A percentile compares a stretch with the other conserved stretches of the same genome.
These are phyloP conservation scores for Anomalospiza imberbis DNA, from an alignment of 2,797 vertebrate species.

Conservation along the genomic window DNA sequence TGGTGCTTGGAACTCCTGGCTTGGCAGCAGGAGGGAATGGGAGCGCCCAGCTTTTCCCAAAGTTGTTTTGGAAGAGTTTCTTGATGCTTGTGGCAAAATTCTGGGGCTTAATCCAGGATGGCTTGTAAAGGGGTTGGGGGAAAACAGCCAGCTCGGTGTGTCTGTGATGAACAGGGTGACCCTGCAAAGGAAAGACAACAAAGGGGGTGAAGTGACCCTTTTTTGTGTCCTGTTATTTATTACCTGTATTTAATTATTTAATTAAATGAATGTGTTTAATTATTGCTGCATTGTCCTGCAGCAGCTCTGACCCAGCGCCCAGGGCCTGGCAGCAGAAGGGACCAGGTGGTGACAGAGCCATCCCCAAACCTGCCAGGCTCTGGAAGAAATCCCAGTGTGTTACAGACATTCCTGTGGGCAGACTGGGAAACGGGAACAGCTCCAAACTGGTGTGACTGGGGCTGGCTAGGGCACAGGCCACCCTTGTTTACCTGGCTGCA, in stretches of 20 bases:
- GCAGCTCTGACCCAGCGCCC: not conserved
- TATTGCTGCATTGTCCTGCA: not conserved
- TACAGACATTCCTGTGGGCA: not conserved
- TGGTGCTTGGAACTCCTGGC: not conserved
- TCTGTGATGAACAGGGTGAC: fast-evolving
- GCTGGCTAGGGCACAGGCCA: not conserved
- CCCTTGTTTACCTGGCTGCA: not conserved
- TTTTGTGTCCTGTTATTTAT: not conserved
- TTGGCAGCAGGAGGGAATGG: not conserved
- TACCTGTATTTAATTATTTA: not conserved
- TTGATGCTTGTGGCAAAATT: not conserved
- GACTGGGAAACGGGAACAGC: not conserved
- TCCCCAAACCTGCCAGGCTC: not conserved
- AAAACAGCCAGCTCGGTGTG: fast-evolving
- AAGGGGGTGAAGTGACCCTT: not conserved
- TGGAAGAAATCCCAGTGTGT: not conserved
- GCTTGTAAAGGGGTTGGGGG: not conserved
- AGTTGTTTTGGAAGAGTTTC: not conserved
- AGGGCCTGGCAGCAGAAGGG: not conserved
- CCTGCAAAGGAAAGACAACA: not conserved
- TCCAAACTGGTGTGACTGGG: not conserved
- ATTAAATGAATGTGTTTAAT: not conserved
- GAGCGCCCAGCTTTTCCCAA: not conserved
- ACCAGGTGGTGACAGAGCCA: not conserved
- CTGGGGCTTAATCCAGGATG: not conserved